Evolutionary conservation across 2,797 vertebrate species (phyloP), one percentile per base, ranked within the genome.

Genomic region (Ispidina lecontei): DNA sequence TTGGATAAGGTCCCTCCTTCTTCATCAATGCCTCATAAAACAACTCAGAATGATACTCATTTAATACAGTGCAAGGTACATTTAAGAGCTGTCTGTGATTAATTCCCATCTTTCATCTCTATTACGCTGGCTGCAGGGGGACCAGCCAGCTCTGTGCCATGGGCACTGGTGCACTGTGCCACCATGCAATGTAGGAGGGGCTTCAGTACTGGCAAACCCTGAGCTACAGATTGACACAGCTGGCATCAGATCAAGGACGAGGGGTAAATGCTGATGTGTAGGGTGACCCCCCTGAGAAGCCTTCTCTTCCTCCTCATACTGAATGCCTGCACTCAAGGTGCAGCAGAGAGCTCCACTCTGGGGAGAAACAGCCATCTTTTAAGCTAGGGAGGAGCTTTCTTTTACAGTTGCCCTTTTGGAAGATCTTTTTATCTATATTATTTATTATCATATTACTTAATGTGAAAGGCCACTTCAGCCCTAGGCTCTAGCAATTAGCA

Each of bases 401-500:
- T 22, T 71, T 39, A 7, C 28, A 62, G 76, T 84, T 77, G 75
- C 51, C 41, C 65, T 91, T 71, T 64, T 23, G 39, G 46, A 31
- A 76, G 31, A 33, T 51, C 71, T 59, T 59, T 74, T 74, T 28
- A 29, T 46, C 59, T 49, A 0, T 56, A 10, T 84, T 71, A 88
- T 88, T 90, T 88, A 91, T 89, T 59, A 63, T 67, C 33, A 10
- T 28, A 51, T 77, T 70, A 77, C 41, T 91, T 60, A 82, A 72
- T 56, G 82, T 41, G 68, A 77, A 89, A 93, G 82, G 82, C 75
- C 63, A 60, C 51, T 71, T 60, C 41, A 54, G 80, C 87, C 58
- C 71, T 10, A 10, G 85, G 85, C 64, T 75, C 14, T 60, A 44
- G 92, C 72, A 91, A 72, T 94, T 84, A 91, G 88, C 41, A 16